These are phyloP conservation scores for Fringilla coelebs DNA, from an alignment of 2,797 vertebrate species.

Conservation along the genomic window DNA sequence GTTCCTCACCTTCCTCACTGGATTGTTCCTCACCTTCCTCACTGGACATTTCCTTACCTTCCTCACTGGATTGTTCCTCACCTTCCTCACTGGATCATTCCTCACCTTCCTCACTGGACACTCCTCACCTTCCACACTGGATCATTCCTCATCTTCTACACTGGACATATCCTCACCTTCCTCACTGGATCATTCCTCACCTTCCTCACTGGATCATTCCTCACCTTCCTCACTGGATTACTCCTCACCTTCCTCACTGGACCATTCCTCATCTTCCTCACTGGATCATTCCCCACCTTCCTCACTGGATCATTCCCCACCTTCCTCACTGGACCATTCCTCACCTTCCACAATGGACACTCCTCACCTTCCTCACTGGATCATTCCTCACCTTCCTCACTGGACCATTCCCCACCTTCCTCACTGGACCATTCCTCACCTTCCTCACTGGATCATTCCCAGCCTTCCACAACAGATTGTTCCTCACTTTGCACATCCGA, in stretches of 20 bases:
- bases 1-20: neutral
- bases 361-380: too few species aligned
- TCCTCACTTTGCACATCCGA: too few species aligned
- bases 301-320: too few species aligned
- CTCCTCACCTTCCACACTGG: too few species aligned
- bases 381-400: too few species aligned
- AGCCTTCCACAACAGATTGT: rapidly evolving
- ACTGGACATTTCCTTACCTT: too few species aligned
- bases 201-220: neutral
- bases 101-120: neutral
- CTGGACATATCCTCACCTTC: too few species aligned
- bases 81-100: neutral
- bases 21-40: neutral
- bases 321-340: neutral
- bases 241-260: neutral
- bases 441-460: neutral
- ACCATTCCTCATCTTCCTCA: neutral
- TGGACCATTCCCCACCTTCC: rapidly evolving
- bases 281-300: neutral
- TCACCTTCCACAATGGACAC: neutral
- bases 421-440: too few species aligned
- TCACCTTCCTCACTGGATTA: rapidly evolving
- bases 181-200: too few species aligned
- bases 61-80: too few species aligned
- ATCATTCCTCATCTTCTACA: too few species aligned